Conservation (phyloP, 2,888 invertebrate genomes). For the Acrobasis suavella region DNA sequence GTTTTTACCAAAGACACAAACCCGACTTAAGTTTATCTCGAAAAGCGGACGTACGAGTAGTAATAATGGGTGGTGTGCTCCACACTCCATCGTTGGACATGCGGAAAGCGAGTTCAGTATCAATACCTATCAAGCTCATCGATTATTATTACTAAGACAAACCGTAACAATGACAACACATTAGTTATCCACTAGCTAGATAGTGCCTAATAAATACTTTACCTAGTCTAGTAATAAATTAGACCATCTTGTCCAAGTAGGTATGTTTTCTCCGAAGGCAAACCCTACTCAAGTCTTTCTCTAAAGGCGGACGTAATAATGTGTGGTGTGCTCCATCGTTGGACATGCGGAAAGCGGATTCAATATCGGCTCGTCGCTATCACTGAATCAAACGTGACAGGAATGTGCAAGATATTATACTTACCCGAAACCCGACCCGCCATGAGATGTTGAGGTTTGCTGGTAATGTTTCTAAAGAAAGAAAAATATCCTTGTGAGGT, state of each 20-base stretch:
- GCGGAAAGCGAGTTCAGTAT: constrained; percentile 23
- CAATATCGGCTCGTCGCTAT: constrained; percentile 21
- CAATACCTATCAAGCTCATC: no score
- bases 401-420: constrained; percentile 1
- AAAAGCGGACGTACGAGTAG: neutral
- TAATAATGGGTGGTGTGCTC: constrained; percentile 12
- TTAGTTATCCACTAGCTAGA: neutral
- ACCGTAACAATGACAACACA: no score
- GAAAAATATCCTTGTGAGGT: no score
- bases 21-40: neutral
- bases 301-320: constrained; percentile 4
- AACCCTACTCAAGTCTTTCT: neutral
- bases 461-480: no score
- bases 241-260: neutral
- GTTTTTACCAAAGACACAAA: no score
- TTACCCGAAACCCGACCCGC: no score
- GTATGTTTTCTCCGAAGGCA: neutral
- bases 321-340: constrained; percentile 4
- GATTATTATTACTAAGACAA: no score
- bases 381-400: constrained; percentile 16
- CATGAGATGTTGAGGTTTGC: no score
- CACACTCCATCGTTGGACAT: constrained; percentile 15
- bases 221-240: neutral
- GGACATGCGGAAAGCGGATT: constrained; percentile 23
- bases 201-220: neutral